Base-by-base conservation (phyloP, 1,140 invertebrate genomes). In the Teleogryllus occipitalis region DNA sequence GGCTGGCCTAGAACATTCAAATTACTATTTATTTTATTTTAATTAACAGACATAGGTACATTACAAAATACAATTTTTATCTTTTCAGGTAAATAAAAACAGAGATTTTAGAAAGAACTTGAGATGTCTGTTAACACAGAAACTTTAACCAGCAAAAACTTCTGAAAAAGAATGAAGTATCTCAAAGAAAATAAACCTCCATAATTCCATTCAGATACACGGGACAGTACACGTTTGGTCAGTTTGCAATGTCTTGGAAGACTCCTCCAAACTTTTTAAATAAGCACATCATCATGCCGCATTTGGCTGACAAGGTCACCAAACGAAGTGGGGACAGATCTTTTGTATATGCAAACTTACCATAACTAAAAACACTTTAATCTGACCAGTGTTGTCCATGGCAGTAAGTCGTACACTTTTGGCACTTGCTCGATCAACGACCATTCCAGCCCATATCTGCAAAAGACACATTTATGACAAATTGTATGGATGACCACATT, bases 391-490 rank as follows among this genome's bases (percentile, higher is more conserved):
- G 21, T 91, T 90, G 84, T 98, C 96, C 83, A 95, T 92, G 0
- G 95, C 97, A 5, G 96, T 98, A 80, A 98, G 88, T 76, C 96
- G 89, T 14, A 98, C 88, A 82, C 94, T 96, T 88, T 97, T 98
- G 75, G 90, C 89, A 84, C 93, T 95, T 1, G 96, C 93, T 81
- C 92, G 90, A 83, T 98, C 95, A 5, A 95, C 92, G 8, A 93
- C 92, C 97, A 98, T 98, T 73, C 93, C 96, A 7, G 94, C 89
- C 95, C 96, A 98, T 72, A 96, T 90, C 89, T 91, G 80, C 39
- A 86, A 85, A 78, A 82, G 77, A 83, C 76, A 0, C 54, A 65
- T 3, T 65, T 14, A 3, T 65, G 7, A 65, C 54, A 65, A 65
- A 18, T 65, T 3, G 18, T 73, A 18, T 75, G 7, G 12, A 75